These are phyloP conservation scores for Mormyrops boulengeri DNA, from an alignment of 2,797 vertebrate genomes.

Conservation along the genomic window DNA sequence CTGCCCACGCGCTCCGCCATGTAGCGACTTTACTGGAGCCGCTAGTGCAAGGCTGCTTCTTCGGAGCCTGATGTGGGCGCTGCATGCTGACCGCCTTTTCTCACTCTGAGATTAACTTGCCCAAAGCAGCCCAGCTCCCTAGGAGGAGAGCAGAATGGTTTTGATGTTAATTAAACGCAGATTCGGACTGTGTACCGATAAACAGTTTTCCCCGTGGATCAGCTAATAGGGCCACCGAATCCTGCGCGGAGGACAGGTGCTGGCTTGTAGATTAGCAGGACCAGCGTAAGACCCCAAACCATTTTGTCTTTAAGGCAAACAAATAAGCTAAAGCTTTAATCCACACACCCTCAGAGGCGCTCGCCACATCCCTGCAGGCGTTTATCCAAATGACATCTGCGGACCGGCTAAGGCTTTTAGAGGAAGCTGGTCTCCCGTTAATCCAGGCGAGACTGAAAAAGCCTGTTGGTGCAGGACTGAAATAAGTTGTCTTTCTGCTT, in stretches of 20 bases:
- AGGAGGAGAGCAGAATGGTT: not conserved
- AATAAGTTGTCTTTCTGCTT: not conserved
- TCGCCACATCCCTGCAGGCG: not conserved
- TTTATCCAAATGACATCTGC: not conserved
- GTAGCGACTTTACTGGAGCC: not conserved
- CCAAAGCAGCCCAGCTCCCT: not conserved
- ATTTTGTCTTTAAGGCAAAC: conserved; percentile 2
- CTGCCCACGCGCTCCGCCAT: not conserved
- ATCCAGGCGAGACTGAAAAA: not conserved
- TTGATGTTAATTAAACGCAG: conserved; percentile 5
- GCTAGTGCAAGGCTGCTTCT: not conserved
- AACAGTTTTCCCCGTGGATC: not conserved
- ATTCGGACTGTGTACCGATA: not conserved
- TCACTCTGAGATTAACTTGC: not conserved
- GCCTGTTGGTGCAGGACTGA: not conserved
- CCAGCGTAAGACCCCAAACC: not conserved
- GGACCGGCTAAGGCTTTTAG: not conserved
- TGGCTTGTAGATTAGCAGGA: not conserved
- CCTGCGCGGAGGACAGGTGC: not conserved
- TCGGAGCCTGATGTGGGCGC: not conserved
- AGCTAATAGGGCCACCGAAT: not conserved
- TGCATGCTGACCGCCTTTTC: not conserved
- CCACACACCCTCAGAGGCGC: not conserved
- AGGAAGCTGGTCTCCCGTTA: not conserved
- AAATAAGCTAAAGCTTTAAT: conserved; percentile 7